Evolutionary conservation across 2,113 vertebrate genomes (phyloP), one percentile per base, ranked within the genome.

Genomic region (Eurystomus gularis): DNA sequence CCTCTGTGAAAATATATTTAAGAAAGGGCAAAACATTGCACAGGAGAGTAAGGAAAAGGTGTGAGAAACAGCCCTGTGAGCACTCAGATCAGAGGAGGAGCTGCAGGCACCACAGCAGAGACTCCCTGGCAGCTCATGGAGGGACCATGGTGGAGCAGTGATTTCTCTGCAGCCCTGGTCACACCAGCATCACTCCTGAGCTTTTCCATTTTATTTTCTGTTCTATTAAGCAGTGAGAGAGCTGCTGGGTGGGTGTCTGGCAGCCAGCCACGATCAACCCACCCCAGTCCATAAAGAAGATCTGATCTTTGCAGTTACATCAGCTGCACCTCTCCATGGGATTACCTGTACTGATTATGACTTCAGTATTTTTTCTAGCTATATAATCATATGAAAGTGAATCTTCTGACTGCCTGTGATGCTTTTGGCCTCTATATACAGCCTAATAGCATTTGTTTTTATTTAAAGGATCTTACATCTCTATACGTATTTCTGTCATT

Each of bases 401-500:
- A 94, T n/a, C 10, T 75, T 83, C 17, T 79, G 16, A 24, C 24
- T 87, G 37, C 11, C n/a, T 2, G 2, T 82, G 37, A 60, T 93
- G 76, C 24, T 96, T 96, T 94, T 92, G 23, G 17, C 58, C 55
- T 76, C 33, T 93, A 31, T 65, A 79, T 87, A 21, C 61, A 93
- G 88, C 92, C 42, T 61, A 93, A 77, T 29, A 88, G 33, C 55
- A 69, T 84, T 95, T 79, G 83, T 85, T 93, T 89, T 93, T 69
- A 90, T 49, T 93, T 80, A 75, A 92, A 89, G 11, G 64, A 82
- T 72, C 73, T 94, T 49, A 4, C 78, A 33, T 85, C 13, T 84
- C 52, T 93, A 46, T 82, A 61, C 88, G 57, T 88, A 91, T 84
- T 91, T 95, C 57, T 81, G 46, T 88, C 62, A 86, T 85, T 95